phyloP scores from a whole-genome alignment of 2,888 invertebrate species.

The Erpobdella octoculata region DNA sequence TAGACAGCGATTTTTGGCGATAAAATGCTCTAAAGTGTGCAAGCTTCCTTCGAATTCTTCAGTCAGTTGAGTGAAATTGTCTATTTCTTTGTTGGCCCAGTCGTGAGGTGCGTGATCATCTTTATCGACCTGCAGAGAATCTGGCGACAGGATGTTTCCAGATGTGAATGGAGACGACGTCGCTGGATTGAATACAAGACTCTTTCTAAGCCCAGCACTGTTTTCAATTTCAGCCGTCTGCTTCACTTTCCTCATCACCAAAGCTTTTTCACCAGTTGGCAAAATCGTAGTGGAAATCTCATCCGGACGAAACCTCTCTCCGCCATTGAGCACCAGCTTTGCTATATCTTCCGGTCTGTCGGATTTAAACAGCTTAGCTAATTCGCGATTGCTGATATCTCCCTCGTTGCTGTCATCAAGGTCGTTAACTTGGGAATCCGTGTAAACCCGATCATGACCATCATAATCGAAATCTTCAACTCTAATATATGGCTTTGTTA shows the following conservation, averaged over 20 bases:
- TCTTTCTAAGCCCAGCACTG: not conserved
- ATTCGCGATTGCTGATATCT: not conserved
- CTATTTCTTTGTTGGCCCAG: conserved; percentile 33
- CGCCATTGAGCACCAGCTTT: not conserved
- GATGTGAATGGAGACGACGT: not conserved
- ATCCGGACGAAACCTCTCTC: conserved; percentile 8
- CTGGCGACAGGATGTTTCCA: not conserved
- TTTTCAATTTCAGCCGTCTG: conserved; percentile 4
- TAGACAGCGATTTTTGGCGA: conserved; percentile 34
- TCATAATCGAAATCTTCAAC: not conserved
- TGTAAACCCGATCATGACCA: too few relatives aligned
- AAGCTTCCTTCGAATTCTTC: conserved; percentile 33
- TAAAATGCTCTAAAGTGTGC: conserved; percentile 38
- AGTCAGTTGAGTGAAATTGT: conserved; percentile 34
- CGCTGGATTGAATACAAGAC: not conserved
- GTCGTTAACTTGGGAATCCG: not conserved
- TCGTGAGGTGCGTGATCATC: not conserved
- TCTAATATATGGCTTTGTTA: not conserved
- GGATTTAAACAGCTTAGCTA: not conserved
- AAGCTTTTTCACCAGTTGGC: not conserved
- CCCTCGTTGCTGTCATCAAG: not conserved
- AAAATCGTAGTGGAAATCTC: not conserved
- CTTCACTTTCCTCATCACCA: not conserved
- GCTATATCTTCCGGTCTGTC: conserved; percentile 5
- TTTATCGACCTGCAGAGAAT: not conserved